phyloP scores from a whole-genome alignment of 2,113 vertebrate genomes.

The Serinus canaria region DNA sequence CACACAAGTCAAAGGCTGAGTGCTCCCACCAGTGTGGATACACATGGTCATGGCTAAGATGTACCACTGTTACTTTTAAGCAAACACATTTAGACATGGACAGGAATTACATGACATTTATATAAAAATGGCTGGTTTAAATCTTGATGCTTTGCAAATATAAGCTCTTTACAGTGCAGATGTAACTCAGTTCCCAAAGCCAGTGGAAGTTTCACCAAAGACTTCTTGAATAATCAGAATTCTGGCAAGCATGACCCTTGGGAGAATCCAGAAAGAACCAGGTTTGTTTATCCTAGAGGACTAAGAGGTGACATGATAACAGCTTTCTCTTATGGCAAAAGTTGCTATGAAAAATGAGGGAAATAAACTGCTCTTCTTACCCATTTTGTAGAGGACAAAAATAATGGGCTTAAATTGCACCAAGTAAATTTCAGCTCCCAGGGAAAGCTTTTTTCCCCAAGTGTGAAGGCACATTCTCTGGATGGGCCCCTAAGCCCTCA shows the following conservation, averaged over 20 bases:
- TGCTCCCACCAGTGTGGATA: neutral
- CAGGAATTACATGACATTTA: neutral
- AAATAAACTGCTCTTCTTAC: neutral
- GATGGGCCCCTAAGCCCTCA: neutral
- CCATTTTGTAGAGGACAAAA: neutral
- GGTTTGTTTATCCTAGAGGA: neutral
- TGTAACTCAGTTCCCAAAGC: neutral
- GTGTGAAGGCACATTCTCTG: neutral
- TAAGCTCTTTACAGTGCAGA: neutral
- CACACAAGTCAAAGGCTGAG: neutral
- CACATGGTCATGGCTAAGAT: neutral
- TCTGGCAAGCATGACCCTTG: neutral
- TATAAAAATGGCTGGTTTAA: neutral
- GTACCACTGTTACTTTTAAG: neutral
- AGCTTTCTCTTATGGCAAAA: neutral
- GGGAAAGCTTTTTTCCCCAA: neutral
- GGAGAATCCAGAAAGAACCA: neutral
- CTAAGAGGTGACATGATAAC: neutral
- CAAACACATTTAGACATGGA: neutral
- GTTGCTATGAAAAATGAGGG: neutral
- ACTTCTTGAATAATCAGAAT: neutral
- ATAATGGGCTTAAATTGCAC: conserved; percentile 15
- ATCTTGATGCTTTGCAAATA: neutral
- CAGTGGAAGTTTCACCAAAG: neutral
- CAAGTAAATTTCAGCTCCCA: neutral